These are phyloP conservation scores for Callipepla californica DNA, from an alignment of 2,113 vertebrate genomes.

Conservation along the genomic window DNA sequence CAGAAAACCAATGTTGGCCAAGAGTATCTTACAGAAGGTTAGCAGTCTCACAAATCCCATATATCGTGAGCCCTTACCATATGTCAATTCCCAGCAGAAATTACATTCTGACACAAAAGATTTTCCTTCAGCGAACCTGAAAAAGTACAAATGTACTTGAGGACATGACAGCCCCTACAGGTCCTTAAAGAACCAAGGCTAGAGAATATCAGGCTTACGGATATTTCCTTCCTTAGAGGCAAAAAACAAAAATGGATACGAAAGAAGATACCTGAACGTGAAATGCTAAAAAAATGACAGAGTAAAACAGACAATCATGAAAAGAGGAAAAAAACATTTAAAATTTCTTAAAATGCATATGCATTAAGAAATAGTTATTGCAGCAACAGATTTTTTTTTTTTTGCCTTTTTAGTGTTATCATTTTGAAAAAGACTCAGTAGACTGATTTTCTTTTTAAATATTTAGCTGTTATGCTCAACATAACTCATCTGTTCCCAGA, in stretches of 20 bases:
- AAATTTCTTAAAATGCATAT: neutral
- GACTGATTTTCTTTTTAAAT: neutral
- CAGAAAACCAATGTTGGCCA: neutral
- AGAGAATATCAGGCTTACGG: neutral
- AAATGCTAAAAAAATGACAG: neutral
- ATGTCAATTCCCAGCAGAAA: neutral
- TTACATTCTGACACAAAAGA: neutral
- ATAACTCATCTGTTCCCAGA: neutral
- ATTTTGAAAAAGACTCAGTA: neutral
- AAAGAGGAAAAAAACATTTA: neutral
- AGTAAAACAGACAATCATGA: neutral
- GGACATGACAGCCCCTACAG: rapidly evolving
- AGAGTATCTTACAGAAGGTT: neutral
- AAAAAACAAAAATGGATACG: neutral
- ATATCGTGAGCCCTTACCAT: rapidly evolving
- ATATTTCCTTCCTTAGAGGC: neutral
- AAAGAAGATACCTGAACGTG: neutral
- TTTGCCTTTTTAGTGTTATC: neutral
- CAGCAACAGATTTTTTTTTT: neutral
- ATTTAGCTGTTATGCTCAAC: neutral
- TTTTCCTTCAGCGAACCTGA: neutral
- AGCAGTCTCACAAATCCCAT: neutral
- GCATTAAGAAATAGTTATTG: neutral
- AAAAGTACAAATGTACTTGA: neutral
- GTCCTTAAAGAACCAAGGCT: neutral